Conservation (phyloP, 2,797 vertebrate species). For the Lerista edwardsae region DNA sequence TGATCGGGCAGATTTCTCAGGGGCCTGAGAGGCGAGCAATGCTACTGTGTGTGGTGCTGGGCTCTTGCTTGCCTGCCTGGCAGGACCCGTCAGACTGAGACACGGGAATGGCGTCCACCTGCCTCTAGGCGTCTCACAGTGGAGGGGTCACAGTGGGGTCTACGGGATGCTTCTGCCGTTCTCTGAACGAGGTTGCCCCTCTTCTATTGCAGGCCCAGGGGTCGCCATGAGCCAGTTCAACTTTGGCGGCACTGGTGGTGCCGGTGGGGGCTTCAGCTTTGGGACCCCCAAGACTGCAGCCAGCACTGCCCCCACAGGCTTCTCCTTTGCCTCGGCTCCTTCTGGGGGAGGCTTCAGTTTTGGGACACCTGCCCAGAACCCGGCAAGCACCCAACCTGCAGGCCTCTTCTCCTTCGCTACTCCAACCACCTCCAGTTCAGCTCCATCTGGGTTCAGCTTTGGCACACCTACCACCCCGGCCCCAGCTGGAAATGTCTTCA, state of each 20-base stretch:
- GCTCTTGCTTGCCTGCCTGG: too few species aligned
- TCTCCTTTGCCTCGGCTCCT: slow-evolving; percentile 69
- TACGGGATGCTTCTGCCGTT: too few species aligned
- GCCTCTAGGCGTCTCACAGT: too few species aligned
- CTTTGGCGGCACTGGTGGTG: slow-evolving; percentile 76
- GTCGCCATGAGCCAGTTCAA: slow-evolving; percentile 84
- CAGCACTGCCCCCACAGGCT: slow-evolving; percentile 66
- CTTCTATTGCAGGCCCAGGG: background rate
- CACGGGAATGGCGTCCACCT: too few species aligned
- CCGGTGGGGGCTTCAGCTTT: slow-evolving; percentile 80
- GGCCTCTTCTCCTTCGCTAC: slow-evolving; percentile 75
- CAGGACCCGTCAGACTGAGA: too few species aligned
- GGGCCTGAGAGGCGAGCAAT: too few species aligned
- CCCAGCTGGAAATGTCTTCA: slow-evolving; percentile 68
- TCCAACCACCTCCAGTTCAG: slow-evolving; percentile 53
- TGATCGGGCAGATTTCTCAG: too few species aligned
- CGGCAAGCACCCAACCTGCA: slow-evolving; percentile 62
- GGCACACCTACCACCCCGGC: slow-evolving; percentile 51
- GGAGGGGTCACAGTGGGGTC: too few species aligned
- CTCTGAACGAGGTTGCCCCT: too few species aligned
- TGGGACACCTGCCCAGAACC: slow-evolving; percentile 69
- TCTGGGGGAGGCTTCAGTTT: slow-evolving; percentile 78
- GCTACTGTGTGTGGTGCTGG: too few species aligned
- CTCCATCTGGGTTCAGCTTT: slow-evolving; percentile 77
- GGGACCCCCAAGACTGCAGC: slow-evolving; percentile 78